Percentiles rank a stretch among this genome's conserved stretches.
Conservation (phyloP, 2,797 vertebrate genomes). For the Brotula barbata region DNA sequence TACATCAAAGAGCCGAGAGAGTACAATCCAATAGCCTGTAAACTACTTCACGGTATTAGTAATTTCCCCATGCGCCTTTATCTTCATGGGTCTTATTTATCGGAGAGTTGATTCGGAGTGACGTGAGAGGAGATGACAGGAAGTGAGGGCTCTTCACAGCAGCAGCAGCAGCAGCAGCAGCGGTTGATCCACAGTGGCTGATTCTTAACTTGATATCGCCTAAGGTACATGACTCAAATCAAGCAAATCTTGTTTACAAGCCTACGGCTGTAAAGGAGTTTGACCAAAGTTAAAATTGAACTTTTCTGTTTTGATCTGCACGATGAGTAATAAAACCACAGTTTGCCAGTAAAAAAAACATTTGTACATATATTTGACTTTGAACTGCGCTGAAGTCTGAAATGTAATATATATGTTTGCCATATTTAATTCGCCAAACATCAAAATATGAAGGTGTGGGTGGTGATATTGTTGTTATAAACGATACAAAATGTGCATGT, state of each 20-base stretch:
- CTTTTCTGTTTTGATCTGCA: conserved; percentile 69
- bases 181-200: conserved; percentile 33
- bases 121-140: conserved; percentile 52
- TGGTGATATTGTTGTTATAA: conserved; percentile 46
- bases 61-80: conserved; percentile 70
- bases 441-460: conserved; percentile 62
- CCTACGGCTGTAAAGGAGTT: conserved; percentile 54
- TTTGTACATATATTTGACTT: conserved; percentile 53
- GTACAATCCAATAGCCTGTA: conserved; percentile 83
- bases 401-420: conserved; percentile 63
- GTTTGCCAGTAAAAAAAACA: conserved; percentile 35
- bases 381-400: conserved; percentile 65
- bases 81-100: conserved; percentile 70
- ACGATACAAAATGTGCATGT: conserved; percentile 36
- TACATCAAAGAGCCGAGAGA: conserved; percentile 88
- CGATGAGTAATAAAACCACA: conserved; percentile 53
- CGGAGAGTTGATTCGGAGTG: conserved; percentile 57
- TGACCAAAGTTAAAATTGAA: conserved; percentile 61
- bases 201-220: conserved; percentile 44
- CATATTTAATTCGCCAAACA: conserved; percentile 64
- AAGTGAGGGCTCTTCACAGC: conserved; percentile 31
- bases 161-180: no score
- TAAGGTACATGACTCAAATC: conserved; percentile 51
- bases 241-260: conserved; percentile 64
- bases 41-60: conserved; percentile 75